phyloP scores from a whole-genome alignment of 2,888 invertebrate species.

The Rhagonycha lutea region DNA sequence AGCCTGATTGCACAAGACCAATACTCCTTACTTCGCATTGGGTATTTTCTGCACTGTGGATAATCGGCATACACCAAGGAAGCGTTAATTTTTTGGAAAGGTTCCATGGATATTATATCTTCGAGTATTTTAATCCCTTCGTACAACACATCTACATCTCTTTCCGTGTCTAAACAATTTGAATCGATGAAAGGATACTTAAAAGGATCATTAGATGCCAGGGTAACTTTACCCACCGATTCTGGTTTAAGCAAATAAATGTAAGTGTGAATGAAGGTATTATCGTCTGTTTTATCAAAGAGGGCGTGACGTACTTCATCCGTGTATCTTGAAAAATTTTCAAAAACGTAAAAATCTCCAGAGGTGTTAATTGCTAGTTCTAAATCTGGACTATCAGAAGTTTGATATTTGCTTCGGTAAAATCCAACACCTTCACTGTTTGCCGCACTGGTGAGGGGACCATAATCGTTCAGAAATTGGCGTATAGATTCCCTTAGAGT shows the following conservation, averaged over 20 bases:
- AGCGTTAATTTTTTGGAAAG: conserved; percentile 8
- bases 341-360: not conserved
- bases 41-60: conserved; percentile 41
- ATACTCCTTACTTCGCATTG: conserved; percentile 24
- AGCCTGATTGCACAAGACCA: conserved; percentile 36
- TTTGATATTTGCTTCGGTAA: not conserved
- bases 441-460: conserved; percentile 24
- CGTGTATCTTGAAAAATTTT: too few species aligned
- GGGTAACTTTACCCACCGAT: conserved; percentile 37
- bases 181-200: conserved; percentile 43
- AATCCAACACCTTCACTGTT: not conserved
- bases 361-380: not conserved
- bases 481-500: conserved; percentile 19
- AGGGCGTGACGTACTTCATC: not conserved
- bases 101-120: conserved; percentile 46
- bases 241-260: conserved; percentile 10
- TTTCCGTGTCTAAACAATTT: conserved; percentile 35
- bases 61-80: conserved; percentile 2
- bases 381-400: not conserved
- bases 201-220: conserved; percentile 40
- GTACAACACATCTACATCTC: conserved; percentile 67
- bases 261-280: not conserved
- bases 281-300: not conserved
- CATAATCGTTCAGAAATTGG: conserved; percentile 31
- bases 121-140: conserved; percentile 57